phyloP scores from a whole-genome alignment of 2,888 invertebrate genomes.

The Anarsia innoxiella region DNA sequence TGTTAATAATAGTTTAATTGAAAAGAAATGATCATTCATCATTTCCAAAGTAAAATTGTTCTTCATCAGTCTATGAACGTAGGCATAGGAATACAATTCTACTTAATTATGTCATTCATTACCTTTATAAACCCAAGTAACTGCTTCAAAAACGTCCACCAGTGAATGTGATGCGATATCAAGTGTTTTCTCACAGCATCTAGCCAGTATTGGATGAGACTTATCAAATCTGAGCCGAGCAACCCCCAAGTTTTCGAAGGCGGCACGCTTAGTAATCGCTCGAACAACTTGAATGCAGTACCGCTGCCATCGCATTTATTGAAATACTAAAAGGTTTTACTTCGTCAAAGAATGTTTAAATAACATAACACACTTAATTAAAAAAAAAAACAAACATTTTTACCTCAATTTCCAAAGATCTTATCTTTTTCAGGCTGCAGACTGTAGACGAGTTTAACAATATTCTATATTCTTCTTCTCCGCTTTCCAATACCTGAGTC shows the following conservation, averaged over 20 bases:
- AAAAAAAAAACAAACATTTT: conserved; percentile 12
- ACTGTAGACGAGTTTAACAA: conserved; percentile 44
- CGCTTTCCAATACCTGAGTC: conserved; percentile 32
- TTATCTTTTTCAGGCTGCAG: conserved; percentile 43
- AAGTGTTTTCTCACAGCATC: conserved; percentile 45
- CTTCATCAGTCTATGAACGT: no score
- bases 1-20: no score
- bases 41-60: no score
- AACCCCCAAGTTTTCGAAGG: conserved; percentile 47
- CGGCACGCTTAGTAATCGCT: conserved; percentile 35
- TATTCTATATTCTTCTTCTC: conserved; percentile 30
- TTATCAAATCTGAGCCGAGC: conserved; percentile 42
- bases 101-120: no score
- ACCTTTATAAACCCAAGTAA: conserved; percentile 47
- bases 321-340: conserved; percentile 40
- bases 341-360: background rate
- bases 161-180: conserved; percentile 33
- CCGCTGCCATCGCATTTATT: conserved; percentile 47
- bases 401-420: conserved; percentile 52
- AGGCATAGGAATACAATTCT: no score
- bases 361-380: background rate
- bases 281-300: conserved; percentile 41
- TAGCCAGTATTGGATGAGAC: conserved; percentile 49
- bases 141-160: conserved; percentile 50
- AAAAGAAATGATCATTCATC: no score